Conservation (phyloP, 2,797 vertebrate genomes). For the Threskiornis aethiopicus region DNA sequence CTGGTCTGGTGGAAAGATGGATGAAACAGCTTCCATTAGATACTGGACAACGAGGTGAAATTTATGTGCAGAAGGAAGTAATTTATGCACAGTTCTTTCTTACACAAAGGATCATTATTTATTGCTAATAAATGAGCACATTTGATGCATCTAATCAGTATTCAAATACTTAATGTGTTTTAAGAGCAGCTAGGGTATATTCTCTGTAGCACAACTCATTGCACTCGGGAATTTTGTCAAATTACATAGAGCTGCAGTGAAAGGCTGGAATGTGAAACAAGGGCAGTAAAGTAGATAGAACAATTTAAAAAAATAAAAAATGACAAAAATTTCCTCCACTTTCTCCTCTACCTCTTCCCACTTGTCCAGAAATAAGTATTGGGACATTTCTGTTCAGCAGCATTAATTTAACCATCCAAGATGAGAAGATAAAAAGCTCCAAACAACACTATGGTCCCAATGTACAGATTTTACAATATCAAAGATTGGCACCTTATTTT, state of each 20-base stretch:
- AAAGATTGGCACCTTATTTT: neutral
- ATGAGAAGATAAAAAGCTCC: neutral
- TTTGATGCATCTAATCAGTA: constrained; percentile 46
- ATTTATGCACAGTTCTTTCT: constrained; percentile 23
- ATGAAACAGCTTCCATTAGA: neutral
- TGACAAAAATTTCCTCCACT: neutral
- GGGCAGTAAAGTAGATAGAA: neutral
- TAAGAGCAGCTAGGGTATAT: constrained; percentile 10
- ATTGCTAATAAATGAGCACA: constrained; percentile 56
- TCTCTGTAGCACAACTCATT: neutral
- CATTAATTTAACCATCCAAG: neutral
- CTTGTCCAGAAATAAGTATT: neutral
- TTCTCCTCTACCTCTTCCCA: neutral
- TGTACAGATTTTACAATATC: neutral
- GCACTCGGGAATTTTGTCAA: neutral
- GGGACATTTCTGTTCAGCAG: neutral
- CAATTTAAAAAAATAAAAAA: neutral
- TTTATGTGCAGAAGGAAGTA: constrained; percentile 23
- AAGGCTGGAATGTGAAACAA: neutral
- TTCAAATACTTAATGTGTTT: constrained; percentile 2
- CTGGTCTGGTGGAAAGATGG: neutral
- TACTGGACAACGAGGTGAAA: neutral
- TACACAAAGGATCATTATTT: constrained; percentile 50
- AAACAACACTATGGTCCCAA: neutral
- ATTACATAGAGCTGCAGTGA: neutral